Conservation (phyloP, 1,140 invertebrate genomes). For the Parapsyche elsis region DNA sequence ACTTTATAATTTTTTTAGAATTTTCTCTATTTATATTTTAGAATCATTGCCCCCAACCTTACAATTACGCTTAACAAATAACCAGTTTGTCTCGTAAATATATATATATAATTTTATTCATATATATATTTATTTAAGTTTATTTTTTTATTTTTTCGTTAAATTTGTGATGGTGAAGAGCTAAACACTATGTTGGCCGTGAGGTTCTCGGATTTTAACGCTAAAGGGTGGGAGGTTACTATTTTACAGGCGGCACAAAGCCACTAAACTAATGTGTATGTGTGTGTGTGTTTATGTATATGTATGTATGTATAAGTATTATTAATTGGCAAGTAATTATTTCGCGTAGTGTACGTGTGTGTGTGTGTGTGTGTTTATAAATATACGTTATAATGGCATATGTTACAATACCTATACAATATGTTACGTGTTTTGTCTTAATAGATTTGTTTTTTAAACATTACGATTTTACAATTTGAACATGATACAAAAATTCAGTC, state of each 20-base stretch:
- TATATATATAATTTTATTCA: conserved; percentile 9
- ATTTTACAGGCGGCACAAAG: conserved; percentile 34
- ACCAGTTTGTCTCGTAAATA: conserved; percentile 42
- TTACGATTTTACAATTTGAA: conserved; percentile 38
- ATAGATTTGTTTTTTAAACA: background rate
- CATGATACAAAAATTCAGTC: conserved; percentile 45
- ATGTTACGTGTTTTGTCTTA: background rate
- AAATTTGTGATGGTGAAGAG: conserved; percentile 50
- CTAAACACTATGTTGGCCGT: conserved; percentile 53
- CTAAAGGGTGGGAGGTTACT: conserved; percentile 2
- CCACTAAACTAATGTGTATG: conserved; percentile 41
- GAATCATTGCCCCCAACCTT: conserved; percentile 56
- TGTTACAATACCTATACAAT: background rate
- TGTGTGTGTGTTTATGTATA: background rate
- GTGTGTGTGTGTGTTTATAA: background rate
- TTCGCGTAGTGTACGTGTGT: background rate
- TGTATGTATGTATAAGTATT: conserved; percentile 13
- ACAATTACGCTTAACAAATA: conserved; percentile 48
- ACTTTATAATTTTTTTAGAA: conserved; percentile 53
- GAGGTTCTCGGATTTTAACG: conserved; percentile 36
- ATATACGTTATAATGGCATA: background rate
- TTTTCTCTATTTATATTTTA: conserved; percentile 56
- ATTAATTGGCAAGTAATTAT: conserved; percentile 1
- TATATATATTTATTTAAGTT: background rate
- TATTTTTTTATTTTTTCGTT: background rate